These are phyloP conservation scores for Epinotia demarniana DNA, from an alignment of 2,888 invertebrate genomes.

Conservation along the genomic window DNA sequence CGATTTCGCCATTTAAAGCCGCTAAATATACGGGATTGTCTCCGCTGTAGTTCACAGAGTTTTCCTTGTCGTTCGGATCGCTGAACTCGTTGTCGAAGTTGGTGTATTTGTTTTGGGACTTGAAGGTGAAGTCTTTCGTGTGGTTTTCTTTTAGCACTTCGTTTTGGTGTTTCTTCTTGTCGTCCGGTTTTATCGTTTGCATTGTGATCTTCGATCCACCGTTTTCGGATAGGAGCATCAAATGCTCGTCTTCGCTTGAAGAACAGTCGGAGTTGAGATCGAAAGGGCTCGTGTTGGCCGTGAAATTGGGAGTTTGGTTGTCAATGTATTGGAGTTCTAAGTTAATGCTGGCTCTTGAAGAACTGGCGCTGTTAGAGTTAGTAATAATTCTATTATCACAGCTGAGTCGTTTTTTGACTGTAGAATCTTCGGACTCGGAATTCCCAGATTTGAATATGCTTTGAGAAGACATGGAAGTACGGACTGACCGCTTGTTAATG, in stretches of 20 bases:
- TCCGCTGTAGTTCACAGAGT: constrained; percentile 69
- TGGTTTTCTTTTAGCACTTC: constrained; percentile 77
- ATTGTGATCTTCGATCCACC: constrained; percentile 80
- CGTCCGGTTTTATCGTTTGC: constrained; percentile 66
- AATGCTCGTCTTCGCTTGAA: constrained; percentile 79
- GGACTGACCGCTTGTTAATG: constrained; percentile 65
- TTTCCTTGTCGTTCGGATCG: constrained; percentile 79
- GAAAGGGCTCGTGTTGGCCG: constrained; percentile 64
- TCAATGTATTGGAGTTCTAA: constrained; percentile 76
- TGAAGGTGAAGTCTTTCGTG: constrained; percentile 71
- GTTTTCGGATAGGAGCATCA: constrained; percentile 78
- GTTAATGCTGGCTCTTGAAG: constrained; percentile 75
- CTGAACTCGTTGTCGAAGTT: constrained; percentile 80
- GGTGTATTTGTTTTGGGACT: constrained; percentile 73
- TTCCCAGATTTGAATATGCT: constrained; percentile 70
- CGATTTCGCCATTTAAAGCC: constrained; percentile 73
- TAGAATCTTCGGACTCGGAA: constrained; percentile 78
- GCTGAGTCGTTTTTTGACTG: constrained; percentile 74
- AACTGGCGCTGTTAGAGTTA: constrained; percentile 65
- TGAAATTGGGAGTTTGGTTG: constrained; percentile 64
- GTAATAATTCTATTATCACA: constrained; percentile 77
- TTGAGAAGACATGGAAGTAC: constrained; percentile 71
- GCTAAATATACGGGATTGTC: constrained; percentile 79
- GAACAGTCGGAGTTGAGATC: constrained; percentile 76
- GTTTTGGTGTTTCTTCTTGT: constrained; percentile 64